Base-by-base conservation (phyloP, 2,888 invertebrate genomes). In the Calliphora vomitoria region DNA sequence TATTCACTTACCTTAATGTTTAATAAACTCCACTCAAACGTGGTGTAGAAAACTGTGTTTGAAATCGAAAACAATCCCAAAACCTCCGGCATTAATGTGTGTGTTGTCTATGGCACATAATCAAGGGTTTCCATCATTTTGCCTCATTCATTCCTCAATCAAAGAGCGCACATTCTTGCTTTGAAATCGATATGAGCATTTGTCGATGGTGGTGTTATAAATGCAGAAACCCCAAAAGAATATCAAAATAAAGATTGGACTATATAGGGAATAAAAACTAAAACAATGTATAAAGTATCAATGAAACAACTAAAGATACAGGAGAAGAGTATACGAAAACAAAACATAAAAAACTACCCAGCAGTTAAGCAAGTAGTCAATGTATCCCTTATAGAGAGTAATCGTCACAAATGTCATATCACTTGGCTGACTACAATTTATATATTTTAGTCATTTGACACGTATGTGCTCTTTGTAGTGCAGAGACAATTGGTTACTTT, bases 131-230 rank as follows among this genome's bases (percentile, higher is more conserved):
- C 35, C 31, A 74, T 82, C 72, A 35, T 62, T 75, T 35, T 74
- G 53, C 13, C 18, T 20, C 38, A 15, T 71, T 44, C 35, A 55
- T 71, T 8, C 25, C 62, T 74, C 41, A 68, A 62, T 53, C 68
- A 80, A 53, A 69, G 18, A 62, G 87, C 85, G 87, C 87, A 75
- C 87, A 87, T 85, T 87, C 85, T 47, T 69, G 47, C 85, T 85
- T 85, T 87, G 87, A 87, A 87, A 87, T 87, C 79, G 87, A 87
- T 85, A 85, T 71, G 85, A 82, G 44, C 31, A 74, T 82, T 78
- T 85, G 75, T 66, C 55, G 85, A 55, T 8, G n/a, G 4, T 85
- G 69, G 85, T 85, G 85, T 85, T 85, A 81, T 79, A 60, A 82
- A 78, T 79, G 60, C 44, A 62, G 25, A 44, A 82, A 68, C 31